Percentiles rank a stretch among this genome's conserved stretches.
phyloP scores from a whole-genome alignment of 2,888 invertebrate species.

The Eumerus sabulonum region DNA sequence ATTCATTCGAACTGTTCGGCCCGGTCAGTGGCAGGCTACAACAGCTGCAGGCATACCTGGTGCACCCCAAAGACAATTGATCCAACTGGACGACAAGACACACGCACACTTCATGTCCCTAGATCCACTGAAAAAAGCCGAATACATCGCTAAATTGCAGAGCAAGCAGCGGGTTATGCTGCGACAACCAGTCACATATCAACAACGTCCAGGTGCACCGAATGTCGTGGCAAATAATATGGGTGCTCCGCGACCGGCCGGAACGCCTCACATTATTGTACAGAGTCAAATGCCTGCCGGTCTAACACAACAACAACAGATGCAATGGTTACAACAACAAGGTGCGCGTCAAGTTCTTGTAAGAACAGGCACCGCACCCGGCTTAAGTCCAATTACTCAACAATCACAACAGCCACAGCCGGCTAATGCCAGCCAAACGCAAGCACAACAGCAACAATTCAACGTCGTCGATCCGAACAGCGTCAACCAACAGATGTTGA shows the following conservation, averaged over 20 bases:
- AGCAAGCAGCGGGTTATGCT: constrained; percentile 82
- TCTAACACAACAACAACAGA: constrained; percentile 83
- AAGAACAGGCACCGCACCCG: constrained; percentile 75
- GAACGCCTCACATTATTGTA: constrained; percentile 84
- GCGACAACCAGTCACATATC: constrained; percentile 80
- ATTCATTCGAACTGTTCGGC: constrained; percentile 71
- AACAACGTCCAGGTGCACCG: constrained; percentile 76
- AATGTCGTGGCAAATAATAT: constrained; percentile 80
- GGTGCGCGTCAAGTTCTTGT: constrained; percentile 83
- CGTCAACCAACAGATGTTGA: constrained; percentile 76
- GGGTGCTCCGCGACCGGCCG: constrained; percentile 78
- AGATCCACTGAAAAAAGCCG: constrained; percentile 88
- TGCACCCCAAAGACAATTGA: constrained; percentile 83
- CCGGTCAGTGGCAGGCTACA: constrained; percentile 71
- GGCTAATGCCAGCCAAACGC: constrained; percentile 64
- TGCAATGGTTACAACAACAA: constrained; percentile 85
- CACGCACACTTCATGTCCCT: constrained; percentile 90
- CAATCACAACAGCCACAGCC: constrained; percentile 71
- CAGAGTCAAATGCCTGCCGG: constrained; percentile 85
- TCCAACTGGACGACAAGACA: constrained; percentile 90
- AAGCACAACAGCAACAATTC: constrained; percentile 72
- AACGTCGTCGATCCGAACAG: constrained; percentile 73
- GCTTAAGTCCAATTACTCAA: constrained; percentile 76
- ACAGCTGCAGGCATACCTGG: constrained; percentile 62
- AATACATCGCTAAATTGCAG: constrained; percentile 89